A percentile compares a stretch with the other conserved stretches of the same genome.
Evolutionary conservation across 2,888 invertebrate genomes (phyloP).

Genomic region (Callimorpha dominula): DNA sequence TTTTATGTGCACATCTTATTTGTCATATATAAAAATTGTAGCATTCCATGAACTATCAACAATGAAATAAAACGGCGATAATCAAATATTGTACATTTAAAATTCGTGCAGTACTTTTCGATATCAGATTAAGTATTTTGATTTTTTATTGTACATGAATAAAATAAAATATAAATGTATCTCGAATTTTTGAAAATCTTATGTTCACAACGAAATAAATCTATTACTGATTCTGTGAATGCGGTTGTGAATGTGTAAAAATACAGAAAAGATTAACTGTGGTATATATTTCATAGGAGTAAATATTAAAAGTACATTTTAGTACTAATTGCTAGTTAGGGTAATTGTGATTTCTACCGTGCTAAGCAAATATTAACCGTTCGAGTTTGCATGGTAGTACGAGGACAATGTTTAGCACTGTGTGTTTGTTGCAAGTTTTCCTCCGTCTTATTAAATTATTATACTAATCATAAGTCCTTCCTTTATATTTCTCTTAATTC

Average conservation of each 20-base stretch:
- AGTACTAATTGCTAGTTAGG: slow-evolving; percentile 69
- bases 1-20: too few relatives aligned
- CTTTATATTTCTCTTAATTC: slow-evolving; percentile 5
- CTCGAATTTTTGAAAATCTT: not conserved
- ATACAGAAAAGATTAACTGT: slow-evolving; percentile 53
- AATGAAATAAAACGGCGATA: too few relatives aligned
- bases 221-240: slow-evolving; percentile 55
- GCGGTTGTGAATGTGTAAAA: slow-evolving; percentile 73
- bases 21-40: too few relatives aligned
- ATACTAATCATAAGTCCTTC: slow-evolving; percentile 14
- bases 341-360: slow-evolving; percentile 63
- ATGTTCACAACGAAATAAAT: slow-evolving; percentile 64
- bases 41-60: too few relatives aligned
- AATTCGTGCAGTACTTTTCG: not conserved
- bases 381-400: slow-evolving; percentile 56
- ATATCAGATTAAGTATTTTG: not conserved
- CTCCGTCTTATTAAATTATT: slow-evolving; percentile 63
- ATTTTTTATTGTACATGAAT: not conserved
- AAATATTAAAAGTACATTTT: slow-evolving; percentile 64
- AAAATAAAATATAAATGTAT: too few relatives aligned
- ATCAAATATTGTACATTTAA: not conserved
- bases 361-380: slow-evolving; percentile 59
- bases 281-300: slow-evolving; percentile 60
- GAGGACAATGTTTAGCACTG: slow-evolving; percentile 45
- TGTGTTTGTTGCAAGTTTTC: slow-evolving; percentile 59